A percentile compares a stretch with the other conserved stretches of the same genome.
These are phyloP conservation scores for Psittacara wagleri DNA, from an alignment of 2,113 vertebrate species.

Conservation along the genomic window DNA sequence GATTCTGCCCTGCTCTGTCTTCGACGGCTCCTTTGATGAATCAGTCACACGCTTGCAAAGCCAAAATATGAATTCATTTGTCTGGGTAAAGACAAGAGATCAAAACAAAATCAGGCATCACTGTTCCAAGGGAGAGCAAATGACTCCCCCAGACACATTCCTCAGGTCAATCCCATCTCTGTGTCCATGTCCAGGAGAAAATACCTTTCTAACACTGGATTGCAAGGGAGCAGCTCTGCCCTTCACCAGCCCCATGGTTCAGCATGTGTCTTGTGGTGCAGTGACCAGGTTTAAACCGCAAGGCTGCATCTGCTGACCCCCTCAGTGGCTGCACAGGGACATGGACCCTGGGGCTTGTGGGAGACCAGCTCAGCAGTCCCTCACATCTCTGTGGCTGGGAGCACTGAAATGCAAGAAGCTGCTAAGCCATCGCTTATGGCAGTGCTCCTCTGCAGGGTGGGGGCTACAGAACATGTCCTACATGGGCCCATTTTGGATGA, in stretches of 20 bases:
- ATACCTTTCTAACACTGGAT: background rate
- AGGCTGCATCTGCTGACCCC: background rate
- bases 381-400: background rate
- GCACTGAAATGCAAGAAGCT: background rate
- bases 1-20: background rate
- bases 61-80: background rate
- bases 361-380: background rate
- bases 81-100: background rate
- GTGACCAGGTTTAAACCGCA: background rate
- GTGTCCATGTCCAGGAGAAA: background rate
- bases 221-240: background rate
- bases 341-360: background rate
- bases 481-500: background rate
- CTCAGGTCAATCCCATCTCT: background rate
- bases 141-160: background rate
- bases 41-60: background rate
- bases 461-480: background rate
- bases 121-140: background rate
- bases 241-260: background rate
- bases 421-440: fast-evolving
- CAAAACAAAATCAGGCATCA: background rate
- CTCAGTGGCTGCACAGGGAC: fast-evolving
- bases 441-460: background rate
- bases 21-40: background rate
- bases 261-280: background rate